Base-by-base conservation (phyloP, 1,140 invertebrate species). In the Copidosoma floridanum region DNA sequence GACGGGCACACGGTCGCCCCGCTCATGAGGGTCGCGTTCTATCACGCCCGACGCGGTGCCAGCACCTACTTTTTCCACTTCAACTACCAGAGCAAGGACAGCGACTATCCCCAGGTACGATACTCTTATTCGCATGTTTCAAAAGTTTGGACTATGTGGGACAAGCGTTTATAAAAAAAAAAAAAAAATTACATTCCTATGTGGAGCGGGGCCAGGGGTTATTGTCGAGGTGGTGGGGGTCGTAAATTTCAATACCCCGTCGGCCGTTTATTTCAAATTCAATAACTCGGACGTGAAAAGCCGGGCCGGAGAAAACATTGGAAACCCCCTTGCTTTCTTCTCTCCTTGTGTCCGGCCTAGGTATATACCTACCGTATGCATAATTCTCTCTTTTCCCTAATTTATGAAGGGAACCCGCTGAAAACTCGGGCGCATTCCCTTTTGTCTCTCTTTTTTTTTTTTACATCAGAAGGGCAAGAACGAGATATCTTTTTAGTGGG, bases 1-100 rank as follows among this genome's bases (percentile, higher is more conserved):
- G 94, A 98, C 73, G 93, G 88, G 0, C 86, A 90, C 72, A 84
- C 89, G 64, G 87, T 88, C 3, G 86, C 89, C 1, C 89, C 89
- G 0, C 81, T 89, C 40, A 82, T 91, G 63, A 78, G 85, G 44
- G 82, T 89, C 2, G 88, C 85, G 2, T 87, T 88, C 72, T 82
- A 90, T 46, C 90, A 91, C 68, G 85, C 87, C 0, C 69, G 85
- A 24, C 70, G 87, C 18, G 88, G 87, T 1, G 85, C 88, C 0
- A 84, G 81, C 38, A 90, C 90, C 0, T 90, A 86, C 74, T 85
- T 91, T 68, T 92, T 89, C 67, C 89, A 93, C 68, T 93, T 94
- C 69, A 88, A 87, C 46, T 89, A 93, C 69, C 90, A 92, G 72
- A 86, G 85, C 14, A 87, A 87, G 62, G 85, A 90, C 54, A 88